phyloP scores from a whole-genome alignment of 2,797 vertebrate genomes.

The Enteromius argenteus region DNA sequence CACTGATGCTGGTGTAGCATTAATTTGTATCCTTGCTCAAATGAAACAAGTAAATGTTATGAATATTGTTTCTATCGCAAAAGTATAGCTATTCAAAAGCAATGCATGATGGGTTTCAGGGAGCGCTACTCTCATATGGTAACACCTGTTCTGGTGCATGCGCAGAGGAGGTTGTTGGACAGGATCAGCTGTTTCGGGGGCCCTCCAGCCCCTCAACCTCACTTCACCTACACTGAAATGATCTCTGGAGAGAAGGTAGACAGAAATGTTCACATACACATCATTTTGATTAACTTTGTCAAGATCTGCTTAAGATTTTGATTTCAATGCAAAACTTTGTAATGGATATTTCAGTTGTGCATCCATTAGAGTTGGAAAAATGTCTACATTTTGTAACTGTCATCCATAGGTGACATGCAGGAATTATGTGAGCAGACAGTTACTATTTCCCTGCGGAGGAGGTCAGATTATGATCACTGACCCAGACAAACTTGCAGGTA shows the following conservation, averaged over 20 bases:
- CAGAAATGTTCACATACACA: not conserved
- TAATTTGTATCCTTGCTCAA: not conserved
- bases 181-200: slow-evolving; percentile 76
- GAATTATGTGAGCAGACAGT: slow-evolving; percentile 81
- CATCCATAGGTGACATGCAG: slow-evolving; percentile 82
- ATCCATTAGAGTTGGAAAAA: not conserved
- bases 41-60: not conserved
- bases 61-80: not conserved
- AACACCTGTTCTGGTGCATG: slow-evolving; percentile 86
- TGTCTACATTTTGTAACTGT: not conserved
- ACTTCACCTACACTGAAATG: slow-evolving; percentile 74
- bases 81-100: not conserved
- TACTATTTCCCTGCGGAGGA: slow-evolving; percentile 65
- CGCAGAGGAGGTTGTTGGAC: slow-evolving; percentile 87
- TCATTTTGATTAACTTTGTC: not conserved
- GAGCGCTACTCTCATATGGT: slow-evolving; percentile 86
- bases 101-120: slow-evolving; percentile 69
- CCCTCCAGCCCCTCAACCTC: slow-evolving; percentile 74
- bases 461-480: slow-evolving; percentile 34
- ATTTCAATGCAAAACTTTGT: not conserved
- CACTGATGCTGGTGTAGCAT: not conserved
- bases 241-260: slow-evolving; percentile 78
- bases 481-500: slow-evolving; percentile 55
- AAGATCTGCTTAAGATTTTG: not conserved
- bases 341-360: not conserved